Evolutionary conservation across 1,140 invertebrate species (phyloP), one percentile per base, ranked within the genome.

Genomic region (Glomeris maerens): DNA sequence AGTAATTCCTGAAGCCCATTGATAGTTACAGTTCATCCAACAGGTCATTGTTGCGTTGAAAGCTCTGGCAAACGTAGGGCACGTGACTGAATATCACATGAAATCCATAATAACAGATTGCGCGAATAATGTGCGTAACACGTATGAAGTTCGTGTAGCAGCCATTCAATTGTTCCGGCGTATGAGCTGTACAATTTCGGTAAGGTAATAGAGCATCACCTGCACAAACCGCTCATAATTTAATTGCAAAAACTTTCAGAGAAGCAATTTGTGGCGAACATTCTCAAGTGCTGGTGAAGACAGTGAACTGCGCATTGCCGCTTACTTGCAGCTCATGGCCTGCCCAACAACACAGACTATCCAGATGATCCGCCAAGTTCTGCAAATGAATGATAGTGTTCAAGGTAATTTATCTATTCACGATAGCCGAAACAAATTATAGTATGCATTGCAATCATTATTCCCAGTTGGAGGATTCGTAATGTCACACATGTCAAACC

Each of bases 381-480:
- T 94, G 1, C 67, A 77, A 45, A 64, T 74, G 27, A 89, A 94
- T 64, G 72, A 82, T 61, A 78, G 90, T 1, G 93, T 93, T 66
- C 89, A 95, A 78, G 84, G 84, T 84, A 67, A 60, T 39, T 7
- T 14, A 22, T 40, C 4, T 10, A 36, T 36, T 36, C 10, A 36
- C 10, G 10, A 36, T 36, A 36, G 17, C 31, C 31, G 10, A 17
- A 36, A 36, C 10, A 10, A 36, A 10, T 10, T 17, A 36, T 10
- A 36, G 31, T 10, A 10, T 36, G 31, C 17, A 36, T 17, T 10
- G 31, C 17, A 21, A 26, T 52, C 52, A 29, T 46, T 10, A 40
- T 27, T 71, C 71, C 23, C 62, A 87, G 90, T 92, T 47, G 87
- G 88, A 3, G 89, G 89, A 7, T 96, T 90, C 64, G 82, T 96